Conservation (phyloP, 2,888 invertebrate species). For the Alloplasta piceator region DNA sequence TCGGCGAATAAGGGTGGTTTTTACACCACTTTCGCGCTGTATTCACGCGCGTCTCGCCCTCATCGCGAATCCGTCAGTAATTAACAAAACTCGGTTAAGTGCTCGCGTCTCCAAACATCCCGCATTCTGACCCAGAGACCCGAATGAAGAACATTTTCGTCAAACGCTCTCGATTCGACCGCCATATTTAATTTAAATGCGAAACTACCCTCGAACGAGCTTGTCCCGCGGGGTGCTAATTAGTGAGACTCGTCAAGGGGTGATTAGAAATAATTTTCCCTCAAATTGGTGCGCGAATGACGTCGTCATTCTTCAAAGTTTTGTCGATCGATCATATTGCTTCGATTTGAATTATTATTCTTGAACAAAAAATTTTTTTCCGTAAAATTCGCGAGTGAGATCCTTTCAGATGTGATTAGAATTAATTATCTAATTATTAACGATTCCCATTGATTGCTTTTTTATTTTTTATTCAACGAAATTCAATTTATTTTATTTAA, state of each 20-base stretch:
- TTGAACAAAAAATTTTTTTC: not conserved
- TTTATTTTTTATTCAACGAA: too few species aligned
- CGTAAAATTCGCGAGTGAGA: too few species aligned
- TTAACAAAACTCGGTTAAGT: conserved; percentile 75
- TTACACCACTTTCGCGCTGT: conserved; percentile 64
- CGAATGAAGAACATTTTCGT: conserved; percentile 16
- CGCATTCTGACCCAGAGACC: conserved; percentile 57
- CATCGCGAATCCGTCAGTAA: conserved; percentile 68
- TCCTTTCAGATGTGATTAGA: too few species aligned
- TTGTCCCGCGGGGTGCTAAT: not conserved
- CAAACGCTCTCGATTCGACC: conserved; percentile 38
- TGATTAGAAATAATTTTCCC: conserved; percentile 7
- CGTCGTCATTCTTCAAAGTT: not conserved
- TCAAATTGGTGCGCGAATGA: conserved; percentile 1
- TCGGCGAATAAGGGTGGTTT: conserved; percentile 67
- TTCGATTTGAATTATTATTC: not conserved
- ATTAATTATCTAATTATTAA: too few species aligned
- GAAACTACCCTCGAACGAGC: not conserved
- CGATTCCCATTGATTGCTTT: too few species aligned
- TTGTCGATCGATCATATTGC: not conserved
- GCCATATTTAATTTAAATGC: conserved; percentile 25
- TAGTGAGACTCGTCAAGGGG: conserved; percentile 12
- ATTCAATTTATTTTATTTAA: too few species aligned
- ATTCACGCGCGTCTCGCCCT: conserved; percentile 64
- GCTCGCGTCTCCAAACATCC: conserved; percentile 65